Evolutionary conservation across 1,140 invertebrate species (phyloP), one percentile per base, ranked within the genome.

Genomic region (Adelges cooleyi): DNA sequence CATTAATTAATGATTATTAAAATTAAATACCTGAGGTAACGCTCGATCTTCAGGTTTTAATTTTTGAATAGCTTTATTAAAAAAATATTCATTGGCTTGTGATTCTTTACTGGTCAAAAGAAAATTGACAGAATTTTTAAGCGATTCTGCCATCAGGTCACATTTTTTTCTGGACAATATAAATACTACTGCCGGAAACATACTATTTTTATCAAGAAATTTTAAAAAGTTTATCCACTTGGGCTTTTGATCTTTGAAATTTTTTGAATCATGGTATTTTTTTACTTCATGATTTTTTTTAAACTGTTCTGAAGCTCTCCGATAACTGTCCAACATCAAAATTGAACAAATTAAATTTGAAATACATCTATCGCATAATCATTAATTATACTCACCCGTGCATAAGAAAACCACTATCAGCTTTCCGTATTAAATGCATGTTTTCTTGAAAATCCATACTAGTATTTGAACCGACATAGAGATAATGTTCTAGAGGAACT

Each of bases 101-200:
- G 95, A 95, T 74, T 98, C 92, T 50, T 79, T 80, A 1, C 81
- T 79, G 0, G 84, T 92, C 1, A 90, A 94, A 44, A 98, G 81
- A 29, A 62, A 62, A 36, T 66, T 66, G 74, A 95, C 87, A 1
- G 90, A 76, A 53, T 80, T 82, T 68, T 80, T 81, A 9, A 91
- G 73, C 42, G 84, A 80, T 48, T 80, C 75, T 0, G 89, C 86
- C 73, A 91, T 93, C 62, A 81, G 79, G 72, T 95, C 75, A 72
- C 87, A 92, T 71, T 85, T 84, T 72, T 90, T 92, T 66, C 94
- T 80, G 0, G 94, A 98, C 66, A 99, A 83, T 9, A 89, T 93
- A 72, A 99, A 99, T 2, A 91, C 85, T 1, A 98, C 92, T 0
- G 92, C 89, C 0, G 96, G 95, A 49, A 98, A 77, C 71, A 93